Percentiles rank a stretch among this genome's conserved stretches.
Conservation (phyloP, 1,140 invertebrate genomes). For the Drosophila equinoxialis region DNA sequence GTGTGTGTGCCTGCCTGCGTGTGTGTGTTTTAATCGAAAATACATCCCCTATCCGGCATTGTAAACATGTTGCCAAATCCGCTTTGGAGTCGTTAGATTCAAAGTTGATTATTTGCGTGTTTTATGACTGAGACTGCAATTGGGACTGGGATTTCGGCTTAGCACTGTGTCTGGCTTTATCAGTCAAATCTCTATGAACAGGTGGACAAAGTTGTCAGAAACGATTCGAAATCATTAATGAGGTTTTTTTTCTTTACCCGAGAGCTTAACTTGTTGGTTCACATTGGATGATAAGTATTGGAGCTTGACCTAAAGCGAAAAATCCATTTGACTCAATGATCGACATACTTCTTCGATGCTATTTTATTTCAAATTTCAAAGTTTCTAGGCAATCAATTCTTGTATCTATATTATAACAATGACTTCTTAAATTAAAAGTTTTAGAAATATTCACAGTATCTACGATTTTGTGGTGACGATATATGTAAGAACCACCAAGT, state of each 20-base stretch:
- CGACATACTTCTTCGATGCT: too few relatives aligned
- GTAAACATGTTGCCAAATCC: constrained; percentile 57
- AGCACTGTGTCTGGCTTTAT: not conserved
- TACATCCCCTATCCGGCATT: constrained; percentile 57
- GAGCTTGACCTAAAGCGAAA: too few relatives aligned
- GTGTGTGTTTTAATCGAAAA: constrained; percentile 67
- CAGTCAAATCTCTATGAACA: not conserved
- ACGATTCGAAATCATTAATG: not conserved
- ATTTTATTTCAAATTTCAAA: too few relatives aligned
- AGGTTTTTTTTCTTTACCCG: not conserved
- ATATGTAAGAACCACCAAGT: too few relatives aligned
- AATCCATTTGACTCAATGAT: too few relatives aligned
- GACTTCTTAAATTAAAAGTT: too few relatives aligned
- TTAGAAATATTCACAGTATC: too few relatives aligned
- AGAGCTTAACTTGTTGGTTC: not conserved
- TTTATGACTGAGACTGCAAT: constrained; percentile 30
- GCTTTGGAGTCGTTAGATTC: constrained; percentile 56
- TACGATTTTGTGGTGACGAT: too few relatives aligned
- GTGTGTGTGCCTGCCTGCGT: constrained; percentile 49
- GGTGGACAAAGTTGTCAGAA: not conserved
- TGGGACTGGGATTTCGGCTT: not conserved
- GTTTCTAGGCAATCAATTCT: too few relatives aligned
- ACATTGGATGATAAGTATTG: too few relatives aligned
- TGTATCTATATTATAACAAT: too few relatives aligned
- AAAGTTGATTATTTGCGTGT: constrained; percentile 55